phyloP scores from a whole-genome alignment of 2,797 vertebrate species.

The Loris lydekkerianus region DNA sequence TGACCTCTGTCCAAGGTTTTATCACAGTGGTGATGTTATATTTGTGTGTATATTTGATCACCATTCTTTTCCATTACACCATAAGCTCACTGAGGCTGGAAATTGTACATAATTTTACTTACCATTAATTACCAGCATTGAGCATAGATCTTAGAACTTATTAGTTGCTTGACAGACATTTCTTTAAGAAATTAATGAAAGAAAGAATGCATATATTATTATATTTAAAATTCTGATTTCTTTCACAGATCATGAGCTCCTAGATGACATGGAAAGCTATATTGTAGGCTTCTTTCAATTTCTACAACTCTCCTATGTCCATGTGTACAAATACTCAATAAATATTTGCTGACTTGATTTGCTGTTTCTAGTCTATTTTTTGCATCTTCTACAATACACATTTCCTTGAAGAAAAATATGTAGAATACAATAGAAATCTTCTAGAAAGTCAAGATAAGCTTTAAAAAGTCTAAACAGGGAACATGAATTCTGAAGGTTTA shows the following conservation, averaged over 20 bases:
- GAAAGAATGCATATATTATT: not conserved
- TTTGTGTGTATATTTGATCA: not conserved
- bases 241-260: not conserved
- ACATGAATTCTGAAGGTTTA: conserved; percentile 59
- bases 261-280: not conserved
- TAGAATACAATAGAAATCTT: conserved; percentile 39
- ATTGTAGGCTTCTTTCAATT: conserved; percentile 30
- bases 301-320: not conserved
- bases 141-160: not conserved
- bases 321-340: not conserved
- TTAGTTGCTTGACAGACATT: not conserved
- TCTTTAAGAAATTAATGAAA: not conserved
- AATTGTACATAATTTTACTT: not conserved
- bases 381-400: not conserved
- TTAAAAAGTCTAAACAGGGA: conserved; percentile 57
- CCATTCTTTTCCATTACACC: not conserved
- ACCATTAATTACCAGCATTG: not conserved
- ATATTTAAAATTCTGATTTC: conserved; percentile 2
- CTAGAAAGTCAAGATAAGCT: conserved; percentile 15
- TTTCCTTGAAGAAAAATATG: conserved; percentile 56
- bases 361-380: conserved; percentile 42
- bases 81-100: not conserved
- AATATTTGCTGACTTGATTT: conserved; percentile 42
- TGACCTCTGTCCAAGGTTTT: not conserved
- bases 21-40: not conserved